Conservation (phyloP, 2,113 vertebrate genomes). For the Orientallactaga bullata region DNA sequence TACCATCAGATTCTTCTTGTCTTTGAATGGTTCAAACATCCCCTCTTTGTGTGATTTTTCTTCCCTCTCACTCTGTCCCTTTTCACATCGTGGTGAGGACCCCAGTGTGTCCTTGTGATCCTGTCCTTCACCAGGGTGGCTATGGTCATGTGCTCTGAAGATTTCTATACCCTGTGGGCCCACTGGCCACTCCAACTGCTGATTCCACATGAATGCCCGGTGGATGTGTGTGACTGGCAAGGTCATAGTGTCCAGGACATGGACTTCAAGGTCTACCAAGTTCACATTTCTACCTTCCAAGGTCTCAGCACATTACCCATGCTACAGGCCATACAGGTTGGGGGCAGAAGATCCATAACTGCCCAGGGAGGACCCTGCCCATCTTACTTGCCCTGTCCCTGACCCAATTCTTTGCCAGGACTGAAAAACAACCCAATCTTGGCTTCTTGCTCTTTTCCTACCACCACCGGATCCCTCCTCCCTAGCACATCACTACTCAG, state of each 20-base stretch:
- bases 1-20: neutral
- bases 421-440: neutral
- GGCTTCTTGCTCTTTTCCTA: neutral
- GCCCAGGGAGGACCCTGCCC: neutral
- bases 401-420: neutral
- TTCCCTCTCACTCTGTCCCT: neutral
- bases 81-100: neutral
- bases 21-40: neutral
- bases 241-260: neutral
- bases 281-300: neutral
- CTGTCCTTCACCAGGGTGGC: neutral
- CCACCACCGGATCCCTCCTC: neutral
- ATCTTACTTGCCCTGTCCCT: neutral
- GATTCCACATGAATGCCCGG: neutral
- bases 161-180: neutral
- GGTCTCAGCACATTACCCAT: neutral
- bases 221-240: neutral
- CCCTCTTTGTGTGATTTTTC: neutral
- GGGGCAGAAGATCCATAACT: neutral
- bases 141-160: neutral
- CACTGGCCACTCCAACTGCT: neutral
- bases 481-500: neutral
- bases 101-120: too few species aligned
- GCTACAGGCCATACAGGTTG: neutral
- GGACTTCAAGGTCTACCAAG: neutral